These are phyloP conservation scores for Nomia melanderi DNA, from an alignment of 1,140 invertebrate species.

Conservation along the genomic window DNA sequence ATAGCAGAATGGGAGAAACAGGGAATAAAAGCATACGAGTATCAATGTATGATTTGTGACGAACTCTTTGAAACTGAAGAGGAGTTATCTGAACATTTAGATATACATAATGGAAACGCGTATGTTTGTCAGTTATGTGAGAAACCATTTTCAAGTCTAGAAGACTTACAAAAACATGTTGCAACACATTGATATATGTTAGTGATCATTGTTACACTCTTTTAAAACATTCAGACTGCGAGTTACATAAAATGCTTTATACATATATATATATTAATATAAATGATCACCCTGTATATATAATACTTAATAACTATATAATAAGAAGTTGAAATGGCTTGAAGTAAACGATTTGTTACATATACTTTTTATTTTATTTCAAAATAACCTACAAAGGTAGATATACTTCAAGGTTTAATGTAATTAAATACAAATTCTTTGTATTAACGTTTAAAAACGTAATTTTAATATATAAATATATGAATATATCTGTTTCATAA, in stretches of 20 bases:
- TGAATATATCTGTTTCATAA: neutral
- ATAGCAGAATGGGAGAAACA: constrained; percentile 75
- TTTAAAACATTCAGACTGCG: neutral
- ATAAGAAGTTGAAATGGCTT: neutral
- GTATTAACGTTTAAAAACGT: neutral
- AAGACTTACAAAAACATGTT: constrained; percentile 75
- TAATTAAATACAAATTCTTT: constrained; percentile 13
- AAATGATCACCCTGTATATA: neutral
- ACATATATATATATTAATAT: neutral
- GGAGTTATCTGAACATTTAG: constrained; percentile 70
- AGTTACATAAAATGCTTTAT: neutral
- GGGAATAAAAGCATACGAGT: constrained; percentile 45
- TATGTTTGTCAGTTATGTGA: constrained; percentile 77
- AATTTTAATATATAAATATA: neutral
- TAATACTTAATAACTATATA: too few relatives aligned
- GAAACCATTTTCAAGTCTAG: constrained; percentile 70
- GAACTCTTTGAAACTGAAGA: constrained; percentile 67
- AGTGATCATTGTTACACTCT: neutral
- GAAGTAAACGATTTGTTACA: neutral
- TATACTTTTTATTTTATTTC: neutral
- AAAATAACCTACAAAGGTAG: neutral
- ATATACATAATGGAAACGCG: constrained; percentile 70
- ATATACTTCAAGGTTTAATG: neutral
- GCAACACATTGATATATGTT: constrained; percentile 69
- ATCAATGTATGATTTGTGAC: constrained; percentile 71